These are phyloP conservation scores for Nyctereutes procyonoides DNA, from an alignment of 2,113 vertebrate genomes.

Conservation along the genomic window DNA sequence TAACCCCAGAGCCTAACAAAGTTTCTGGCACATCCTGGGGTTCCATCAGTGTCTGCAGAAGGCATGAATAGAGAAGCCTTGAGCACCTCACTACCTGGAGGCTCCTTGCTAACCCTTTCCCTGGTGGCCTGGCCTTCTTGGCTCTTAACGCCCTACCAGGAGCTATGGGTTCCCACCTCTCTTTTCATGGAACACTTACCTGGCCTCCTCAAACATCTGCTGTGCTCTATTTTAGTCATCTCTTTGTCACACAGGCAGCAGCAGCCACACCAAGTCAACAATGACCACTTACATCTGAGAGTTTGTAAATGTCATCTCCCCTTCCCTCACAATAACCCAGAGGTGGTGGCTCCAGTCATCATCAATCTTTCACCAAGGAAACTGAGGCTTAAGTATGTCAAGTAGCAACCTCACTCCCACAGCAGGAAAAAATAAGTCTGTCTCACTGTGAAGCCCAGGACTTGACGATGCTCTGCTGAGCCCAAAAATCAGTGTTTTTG, in stretches of 20 bases:
- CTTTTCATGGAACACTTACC: not conserved
- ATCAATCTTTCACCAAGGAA: not conserved
- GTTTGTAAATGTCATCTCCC: not conserved
- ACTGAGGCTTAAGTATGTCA: not conserved
- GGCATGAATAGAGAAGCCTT: not conserved
- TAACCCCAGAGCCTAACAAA: not conserved
- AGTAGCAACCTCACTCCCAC: not conserved
- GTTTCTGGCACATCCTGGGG: not conserved
- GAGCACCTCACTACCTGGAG: fast-evolving
- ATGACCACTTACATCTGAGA: not conserved
- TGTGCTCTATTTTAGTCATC: not conserved
- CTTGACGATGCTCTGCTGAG: too few relatives aligned
- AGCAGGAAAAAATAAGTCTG: not conserved
- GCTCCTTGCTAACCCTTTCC: not conserved
- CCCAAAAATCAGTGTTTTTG: not conserved
- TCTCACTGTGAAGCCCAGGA: not conserved
- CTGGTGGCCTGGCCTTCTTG: not conserved
- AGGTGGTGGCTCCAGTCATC: not conserved
- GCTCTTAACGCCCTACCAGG: too few relatives aligned
- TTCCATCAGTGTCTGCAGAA: not conserved
- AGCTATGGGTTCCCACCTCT: not conserved
- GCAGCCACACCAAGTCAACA: not conserved
- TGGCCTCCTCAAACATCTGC: not conserved
- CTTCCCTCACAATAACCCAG: not conserved
- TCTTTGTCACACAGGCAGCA: not conserved